phyloP scores from a whole-genome alignment of 2,113 vertebrate species.

The Myiopsitta monachus region DNA sequence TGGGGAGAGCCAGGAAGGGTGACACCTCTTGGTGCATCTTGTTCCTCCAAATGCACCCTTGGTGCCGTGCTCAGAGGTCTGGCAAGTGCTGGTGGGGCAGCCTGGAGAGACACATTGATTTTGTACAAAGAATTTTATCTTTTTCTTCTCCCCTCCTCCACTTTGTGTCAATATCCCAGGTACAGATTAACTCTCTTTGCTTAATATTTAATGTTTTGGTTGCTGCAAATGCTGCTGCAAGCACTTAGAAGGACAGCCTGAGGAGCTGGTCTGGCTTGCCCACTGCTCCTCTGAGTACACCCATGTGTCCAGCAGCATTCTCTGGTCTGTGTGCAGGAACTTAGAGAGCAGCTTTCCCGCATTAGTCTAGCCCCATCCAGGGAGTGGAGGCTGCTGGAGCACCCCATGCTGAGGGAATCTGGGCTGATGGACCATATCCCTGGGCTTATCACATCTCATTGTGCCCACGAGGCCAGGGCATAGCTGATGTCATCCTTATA shows the following conservation, averaged over 20 bases:
- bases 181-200: slow-evolving; percentile 52
- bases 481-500: not conserved
- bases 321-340: not conserved
- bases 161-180: slow-evolving; percentile 15
- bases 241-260: not conserved
- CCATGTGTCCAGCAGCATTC: not conserved
- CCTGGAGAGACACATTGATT: not conserved
- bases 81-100: fast-evolving
- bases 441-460: not conserved
- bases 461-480: not conserved
- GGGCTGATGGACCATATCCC: not conserved
- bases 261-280: not conserved
- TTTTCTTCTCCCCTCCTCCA: not conserved
- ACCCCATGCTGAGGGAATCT: fast-evolving
- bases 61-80: fast-evolving
- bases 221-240: not conserved
- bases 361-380: not conserved
- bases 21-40: not conserved
- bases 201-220: slow-evolving; percentile 49
- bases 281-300: not conserved
- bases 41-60: not conserved
- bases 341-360: not conserved
- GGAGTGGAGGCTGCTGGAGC: not conserved
- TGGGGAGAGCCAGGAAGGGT: fast-evolving
- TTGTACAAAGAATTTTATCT: not conserved